phyloP scores from a whole-genome alignment of 2,797 vertebrate species.

The Dallia pectoralis region DNA sequence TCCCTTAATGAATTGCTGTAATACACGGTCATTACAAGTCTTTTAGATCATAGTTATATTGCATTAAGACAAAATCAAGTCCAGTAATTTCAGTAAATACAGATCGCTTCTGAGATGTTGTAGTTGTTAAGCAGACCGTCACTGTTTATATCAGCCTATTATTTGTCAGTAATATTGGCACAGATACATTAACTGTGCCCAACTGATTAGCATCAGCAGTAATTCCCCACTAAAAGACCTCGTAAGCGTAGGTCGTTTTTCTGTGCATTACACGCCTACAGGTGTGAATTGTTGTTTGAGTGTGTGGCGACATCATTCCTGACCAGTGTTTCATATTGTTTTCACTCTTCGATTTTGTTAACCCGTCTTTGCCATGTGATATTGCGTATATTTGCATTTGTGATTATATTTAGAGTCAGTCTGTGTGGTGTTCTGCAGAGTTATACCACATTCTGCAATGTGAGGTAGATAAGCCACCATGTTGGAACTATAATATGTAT shows the following conservation, averaged over 20 bases:
- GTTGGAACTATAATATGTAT: neutral
- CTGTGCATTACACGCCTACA: neutral
- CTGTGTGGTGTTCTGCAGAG: neutral
- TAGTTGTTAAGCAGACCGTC: neutral
- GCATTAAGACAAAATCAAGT: neutral
- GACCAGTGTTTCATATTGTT: neutral
- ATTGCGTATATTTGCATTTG: neutral
- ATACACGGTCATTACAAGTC: slow-evolving; percentile 4
- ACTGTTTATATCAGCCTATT: neutral
- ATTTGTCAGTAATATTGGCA: neutral
- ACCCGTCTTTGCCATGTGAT: neutral
- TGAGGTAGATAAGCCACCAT: neutral
- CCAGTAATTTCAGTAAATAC: neutral
- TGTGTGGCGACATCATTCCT: neutral
- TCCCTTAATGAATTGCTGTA: neutral
- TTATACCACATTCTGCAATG: neutral
- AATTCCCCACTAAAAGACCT: neutral
- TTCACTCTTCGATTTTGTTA: neutral
- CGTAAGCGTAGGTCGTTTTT: neutral
- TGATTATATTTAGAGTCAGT: neutral
- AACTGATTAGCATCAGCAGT: neutral
- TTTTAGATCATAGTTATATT: neutral
- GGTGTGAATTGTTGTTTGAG: no score
- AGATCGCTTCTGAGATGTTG: neutral
- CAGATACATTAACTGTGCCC: neutral